Conservation (phyloP, 2,888 invertebrate species). For the Temnothorax ravouxi region DNA sequence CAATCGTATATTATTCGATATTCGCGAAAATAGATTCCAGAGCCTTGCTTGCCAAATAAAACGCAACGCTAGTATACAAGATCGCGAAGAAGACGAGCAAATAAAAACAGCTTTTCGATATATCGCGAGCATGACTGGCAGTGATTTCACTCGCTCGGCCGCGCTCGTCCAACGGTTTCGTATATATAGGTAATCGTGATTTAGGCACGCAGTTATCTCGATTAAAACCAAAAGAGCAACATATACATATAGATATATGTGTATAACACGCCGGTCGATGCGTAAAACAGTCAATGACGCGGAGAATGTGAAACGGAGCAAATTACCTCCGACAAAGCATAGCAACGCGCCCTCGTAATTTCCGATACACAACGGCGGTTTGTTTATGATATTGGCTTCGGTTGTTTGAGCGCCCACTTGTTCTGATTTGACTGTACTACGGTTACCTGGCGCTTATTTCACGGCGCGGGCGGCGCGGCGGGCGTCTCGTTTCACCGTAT, state of each 20-base stretch:
- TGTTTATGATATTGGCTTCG: constrained; percentile 19
- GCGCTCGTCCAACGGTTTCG: not conserved
- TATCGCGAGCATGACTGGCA: not conserved
- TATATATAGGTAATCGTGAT: too few species aligned
- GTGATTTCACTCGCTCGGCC: not conserved
- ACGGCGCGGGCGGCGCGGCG: not conserved
- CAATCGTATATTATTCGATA: not conserved
- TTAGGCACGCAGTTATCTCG: not conserved
- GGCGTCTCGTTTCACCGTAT: not conserved
- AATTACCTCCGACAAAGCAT: not conserved
- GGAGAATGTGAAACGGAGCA: constrained; percentile 2
- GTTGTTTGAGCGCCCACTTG: not conserved
- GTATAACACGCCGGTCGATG: not conserved
- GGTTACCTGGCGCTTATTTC: not conserved
- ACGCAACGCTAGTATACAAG: not conserved
- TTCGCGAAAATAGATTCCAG: not conserved
- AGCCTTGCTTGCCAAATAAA: not conserved
- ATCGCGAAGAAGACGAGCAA: not conserved
- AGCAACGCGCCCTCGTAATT: not conserved
- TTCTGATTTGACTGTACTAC: not conserved
- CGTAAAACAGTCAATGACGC: not conserved
- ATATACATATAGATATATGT: not conserved
- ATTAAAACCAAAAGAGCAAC: not conserved
- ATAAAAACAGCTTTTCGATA: not conserved
- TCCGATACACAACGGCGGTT: not conserved